Evolutionary conservation across 2,113 vertebrate genomes (phyloP), one percentile per base, ranked within the genome.

Genomic region (Mirounga angustirostris): DNA sequence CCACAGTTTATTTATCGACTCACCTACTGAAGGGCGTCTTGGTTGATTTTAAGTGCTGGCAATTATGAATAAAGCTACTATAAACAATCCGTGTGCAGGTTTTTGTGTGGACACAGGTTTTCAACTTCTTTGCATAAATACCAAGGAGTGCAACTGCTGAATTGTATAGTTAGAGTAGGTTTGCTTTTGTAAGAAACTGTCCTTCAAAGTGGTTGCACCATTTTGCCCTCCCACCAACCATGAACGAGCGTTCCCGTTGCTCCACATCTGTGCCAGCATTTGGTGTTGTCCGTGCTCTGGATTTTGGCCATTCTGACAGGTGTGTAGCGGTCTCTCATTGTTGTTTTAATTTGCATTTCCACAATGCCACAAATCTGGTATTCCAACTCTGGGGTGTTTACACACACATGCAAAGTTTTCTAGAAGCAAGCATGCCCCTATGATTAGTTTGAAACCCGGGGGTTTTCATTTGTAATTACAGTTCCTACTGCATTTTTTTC

Each of bases 211-310:
- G 10, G 10, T 18, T 22, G 61, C 0, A 0, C n/a, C 22, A 13
- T 6, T 33, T 18, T 52, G 52, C 33, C 1, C 1, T 9, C 43
- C 36, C 24, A 12, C 9, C 16, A 1, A 43, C 15, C 9, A 1
- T 0, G 22, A 8, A 5, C 0, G 1, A 0, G 14, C 2, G 1
- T 1, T n/a, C 22, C 8, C 16, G 1, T 0, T 5, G n/a, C 33
- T 12, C 58, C 2, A 0, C 0, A 0, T 9, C 46, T 43, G 13
- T 0, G 0, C 5, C 0, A 0, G 36, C 36, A 1, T 19, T 1
- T 0, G 46, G 5, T 2, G 8, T 6, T 0, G 36, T 10, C 73
- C 14, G 0, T 0, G 26, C 16, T 40, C 21, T 8, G 40, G 24
- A 19, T 33, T 22, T 5, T 9, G 80, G 71, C 5, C 2, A 0